Evolutionary conservation across 2,113 vertebrate species (phyloP).

Genomic region (Pygathrix nemaeus): DNA sequence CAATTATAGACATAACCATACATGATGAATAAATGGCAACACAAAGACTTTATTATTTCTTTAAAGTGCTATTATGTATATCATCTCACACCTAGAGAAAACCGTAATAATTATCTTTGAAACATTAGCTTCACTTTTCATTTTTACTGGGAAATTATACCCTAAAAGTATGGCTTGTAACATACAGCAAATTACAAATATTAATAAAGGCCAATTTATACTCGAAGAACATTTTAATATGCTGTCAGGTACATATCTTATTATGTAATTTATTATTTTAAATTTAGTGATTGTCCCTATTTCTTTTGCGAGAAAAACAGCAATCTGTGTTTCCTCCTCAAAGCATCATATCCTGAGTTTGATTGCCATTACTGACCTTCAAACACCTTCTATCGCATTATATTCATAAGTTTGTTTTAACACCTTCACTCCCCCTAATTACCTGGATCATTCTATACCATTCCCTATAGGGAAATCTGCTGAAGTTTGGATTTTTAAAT

Average conservation of each 20-base stretch:
- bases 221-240: constrained; percentile 37
- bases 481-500: constrained; percentile 84
- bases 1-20: neutral
- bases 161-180: constrained; percentile 31
- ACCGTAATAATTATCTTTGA: neutral
- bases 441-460: constrained; percentile 81
- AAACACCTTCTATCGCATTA: constrained; percentile 72
- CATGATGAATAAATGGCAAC: neutral
- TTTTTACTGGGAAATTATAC: constrained; percentile 29
- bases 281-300: constrained; percentile 20
- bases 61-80: neutral
- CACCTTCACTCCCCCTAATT: constrained; percentile 82
- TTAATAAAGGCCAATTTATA: constrained; percentile 23
- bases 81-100: constrained; percentile 16
- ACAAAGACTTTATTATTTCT: neutral
- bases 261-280: constrained; percentile 45
- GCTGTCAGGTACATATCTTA: neutral
- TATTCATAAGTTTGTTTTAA: constrained; percentile 83
- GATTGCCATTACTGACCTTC: constrained; percentile 79
- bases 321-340: constrained; percentile 40
- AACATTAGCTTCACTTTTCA: constrained; percentile 34
- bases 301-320: constrained; percentile 5
- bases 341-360: constrained; percentile 64
- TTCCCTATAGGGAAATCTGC: constrained; percentile 83
- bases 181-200: constrained; percentile 56